Conservation (phyloP, 2,113 vertebrate species). For the Phainopepla nitens region DNA sequence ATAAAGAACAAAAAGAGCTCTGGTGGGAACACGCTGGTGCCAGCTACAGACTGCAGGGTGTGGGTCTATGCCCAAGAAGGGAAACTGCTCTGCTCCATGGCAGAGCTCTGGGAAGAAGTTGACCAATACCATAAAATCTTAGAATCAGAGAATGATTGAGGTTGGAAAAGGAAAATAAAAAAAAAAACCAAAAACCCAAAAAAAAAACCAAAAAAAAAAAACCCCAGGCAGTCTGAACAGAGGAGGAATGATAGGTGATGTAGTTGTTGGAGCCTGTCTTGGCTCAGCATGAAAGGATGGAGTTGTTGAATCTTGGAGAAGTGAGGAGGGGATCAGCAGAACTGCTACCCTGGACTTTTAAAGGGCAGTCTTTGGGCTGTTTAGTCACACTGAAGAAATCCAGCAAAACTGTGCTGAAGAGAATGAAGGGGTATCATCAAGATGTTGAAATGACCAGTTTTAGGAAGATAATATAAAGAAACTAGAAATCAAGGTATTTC, state of each 20-base stretch:
- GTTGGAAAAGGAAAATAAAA: background rate
- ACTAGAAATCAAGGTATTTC: background rate
- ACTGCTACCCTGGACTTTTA: background rate
- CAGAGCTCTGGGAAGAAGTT: background rate
- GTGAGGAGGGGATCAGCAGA: background rate
- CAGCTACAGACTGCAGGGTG: background rate
- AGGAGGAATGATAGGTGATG: background rate
- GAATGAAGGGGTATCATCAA: background rate
- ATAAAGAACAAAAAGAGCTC: background rate
- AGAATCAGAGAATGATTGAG: background rate
- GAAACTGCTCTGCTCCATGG: background rate
- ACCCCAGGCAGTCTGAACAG: background rate
- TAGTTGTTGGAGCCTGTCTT: background rate
- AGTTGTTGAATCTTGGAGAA: background rate
- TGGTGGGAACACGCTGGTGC: accelerated
- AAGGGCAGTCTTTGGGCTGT: background rate
- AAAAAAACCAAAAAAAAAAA: background rate
- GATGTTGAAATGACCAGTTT: background rate
- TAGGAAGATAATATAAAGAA: background rate
- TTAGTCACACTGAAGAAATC: background rate
- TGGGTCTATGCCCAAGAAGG: too few relatives aligned
- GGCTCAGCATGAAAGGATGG: background rate
- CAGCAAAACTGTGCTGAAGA: background rate
- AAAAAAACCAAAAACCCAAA: background rate
- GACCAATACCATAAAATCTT: background rate